Base-by-base conservation (phyloP, 1,140 invertebrate species). In the Panulirus ornatus region DNA sequence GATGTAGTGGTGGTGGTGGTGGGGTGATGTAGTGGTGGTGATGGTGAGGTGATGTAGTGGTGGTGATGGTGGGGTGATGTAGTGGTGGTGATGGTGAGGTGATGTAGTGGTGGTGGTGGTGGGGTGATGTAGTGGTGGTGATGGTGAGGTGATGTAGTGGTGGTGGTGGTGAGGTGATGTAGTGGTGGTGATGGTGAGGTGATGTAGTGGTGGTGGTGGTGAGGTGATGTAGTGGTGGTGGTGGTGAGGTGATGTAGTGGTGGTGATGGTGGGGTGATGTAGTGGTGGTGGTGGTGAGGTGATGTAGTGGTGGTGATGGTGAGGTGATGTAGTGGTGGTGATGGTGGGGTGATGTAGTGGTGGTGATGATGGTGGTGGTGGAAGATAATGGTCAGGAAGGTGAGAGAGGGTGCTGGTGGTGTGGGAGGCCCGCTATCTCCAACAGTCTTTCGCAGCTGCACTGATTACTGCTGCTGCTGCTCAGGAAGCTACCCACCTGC, bases 401-500 rank as follows among this genome's bases (percentile, higher is more conserved):
- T 2, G 58, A 9, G 58, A 9, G 58, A 27, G 58, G 58, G n/a
- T n/a, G n/a, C n/a, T n/a, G n/a, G n/a, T n/a, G n/a, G n/a, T n/a
- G n/a, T n/a, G n/a, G n/a, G n/a, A n/a, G n/a, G n/a, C n/a, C n/a
- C n/a, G n/a, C n/a, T n/a, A n/a, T n/a, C n/a, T n/a, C n/a, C n/a
- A 2, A 63, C 22, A 3, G 2, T 27, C 58, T 1, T 22, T 11
- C 58, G 58, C 58, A 66, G 58, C 58, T 66, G 58, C 58, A 66
- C 58, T 66, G 58, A 66, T 66, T 66, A 66, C 30, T 66, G n/a
- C 58, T 66, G n/a, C n/a, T n/a, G n/a, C n/a, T n/a, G n/a, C n/a
- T 66, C 16, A 58, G 58, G n/a, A 66, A 66, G n/a, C 27, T 5
- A 6, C 27, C 58, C 58, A 58, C 11, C 51, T 58, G 9, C 16